Conservation (phyloP, 2,797 vertebrate genomes). For the Pantherophis vulpinus region DNA sequence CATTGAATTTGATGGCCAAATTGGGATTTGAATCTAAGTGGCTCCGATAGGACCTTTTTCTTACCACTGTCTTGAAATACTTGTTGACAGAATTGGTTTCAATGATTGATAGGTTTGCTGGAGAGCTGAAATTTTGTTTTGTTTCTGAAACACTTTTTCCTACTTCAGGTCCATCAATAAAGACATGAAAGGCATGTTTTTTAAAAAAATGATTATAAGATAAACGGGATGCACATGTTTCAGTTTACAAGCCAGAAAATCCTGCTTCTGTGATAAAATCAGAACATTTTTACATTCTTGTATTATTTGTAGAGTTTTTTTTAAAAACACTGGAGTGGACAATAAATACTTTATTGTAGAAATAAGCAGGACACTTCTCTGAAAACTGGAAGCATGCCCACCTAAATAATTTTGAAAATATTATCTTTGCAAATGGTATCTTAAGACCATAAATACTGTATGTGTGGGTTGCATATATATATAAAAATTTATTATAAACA, state of each 20-base stretch:
- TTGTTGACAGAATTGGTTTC: neutral
- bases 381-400: neutral
- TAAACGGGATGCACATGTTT: neutral
- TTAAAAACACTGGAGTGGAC: neutral
- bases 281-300: neutral
- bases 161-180: neutral
- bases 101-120: neutral
- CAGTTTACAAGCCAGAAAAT: neutral
- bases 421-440: neutral
- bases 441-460: constrained; percentile 1
- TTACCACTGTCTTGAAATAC: neutral
- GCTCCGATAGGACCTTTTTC: neutral
- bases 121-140: neutral
- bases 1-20: neutral
- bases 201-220: neutral
- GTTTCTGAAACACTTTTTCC: neutral
- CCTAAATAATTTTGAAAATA: constrained; percentile 8
- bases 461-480: neutral
- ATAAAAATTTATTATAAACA: neutral
- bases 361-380: neutral
- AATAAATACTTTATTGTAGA: neutral
- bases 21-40: neutral
- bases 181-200: neutral
- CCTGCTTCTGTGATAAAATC: neutral
- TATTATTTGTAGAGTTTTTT: neutral